Evolutionary conservation across 2,113 vertebrate species (phyloP), one percentile per base, ranked within the genome.

Genomic region (Archilochus colubris): DNA sequence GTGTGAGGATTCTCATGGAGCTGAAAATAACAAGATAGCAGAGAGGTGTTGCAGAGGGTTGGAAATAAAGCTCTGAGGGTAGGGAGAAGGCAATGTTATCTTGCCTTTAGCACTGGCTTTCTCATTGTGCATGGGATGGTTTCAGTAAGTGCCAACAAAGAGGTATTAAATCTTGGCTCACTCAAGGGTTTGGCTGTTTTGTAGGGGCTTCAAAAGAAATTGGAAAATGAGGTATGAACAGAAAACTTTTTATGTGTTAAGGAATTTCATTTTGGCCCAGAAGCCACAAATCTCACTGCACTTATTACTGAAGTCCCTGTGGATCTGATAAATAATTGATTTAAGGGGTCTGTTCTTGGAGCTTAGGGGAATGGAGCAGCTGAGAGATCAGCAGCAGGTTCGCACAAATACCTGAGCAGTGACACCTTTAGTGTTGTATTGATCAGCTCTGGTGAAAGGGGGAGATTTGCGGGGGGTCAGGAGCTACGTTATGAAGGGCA

Each of bases 381-480:
- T 87, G 51, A 25, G 64, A 72, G 80, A 57, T 94, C 81, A 93
- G 67, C 3, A 4, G 85, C 77, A 82, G 31, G 50, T 93, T 77
- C 93, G 86, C 61, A 63, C 67, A 92, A 72, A 93, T 62, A 62
- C 40, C 12, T 1, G 48, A 79, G 74, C 79, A 85, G 48, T 55
- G 82, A 69, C 78, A 89, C 55, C 66, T 94, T 88, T 88, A 94
- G 80, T 77, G 78, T 74, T 88, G n/a, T 89, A 95, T 94, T 95
- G 96, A 96, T 93, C 75, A 53, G 72, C 14, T 19, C 54, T 91
- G 58, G 58, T 63, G 78, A 74, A 86, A 93, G 76, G 33, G 12
- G 77, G 21, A 91, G 92, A 96, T 95, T 95, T 97, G 88, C 95
- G 61, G 15, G 38, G 79, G 81, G 55, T 96, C 78, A 88, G 68